These are phyloP conservation scores for Dendrolimus pini DNA, from an alignment of 2,888 invertebrate genomes.

Conservation along the genomic window DNA sequence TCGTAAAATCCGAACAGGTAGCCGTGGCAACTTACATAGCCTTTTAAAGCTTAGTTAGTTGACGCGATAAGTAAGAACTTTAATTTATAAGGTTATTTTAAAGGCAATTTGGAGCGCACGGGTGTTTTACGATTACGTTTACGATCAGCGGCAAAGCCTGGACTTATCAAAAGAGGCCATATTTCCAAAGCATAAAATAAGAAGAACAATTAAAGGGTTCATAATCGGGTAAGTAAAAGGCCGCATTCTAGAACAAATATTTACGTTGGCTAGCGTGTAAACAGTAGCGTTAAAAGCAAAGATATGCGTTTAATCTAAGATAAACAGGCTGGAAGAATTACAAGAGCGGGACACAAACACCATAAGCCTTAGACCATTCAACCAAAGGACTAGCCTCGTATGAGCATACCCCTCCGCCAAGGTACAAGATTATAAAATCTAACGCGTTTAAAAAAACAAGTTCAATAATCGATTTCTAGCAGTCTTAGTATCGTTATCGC, in stretches of 20 bases:
- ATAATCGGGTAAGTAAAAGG: constrained; percentile 57
- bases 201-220: constrained; percentile 64
- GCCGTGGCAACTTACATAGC: neutral
- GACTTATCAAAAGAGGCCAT: constrained; percentile 52
- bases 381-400: no score
- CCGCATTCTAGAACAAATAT: constrained; percentile 60
- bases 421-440: no score
- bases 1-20: neutral
- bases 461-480: no score
- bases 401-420: no score
- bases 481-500: no score
- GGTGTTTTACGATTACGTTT: constrained; percentile 44
- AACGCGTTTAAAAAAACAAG: no score
- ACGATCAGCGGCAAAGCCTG: constrained; percentile 44
- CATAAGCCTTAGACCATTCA: constrained; percentile 20
- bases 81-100: constrained; percentile 23
- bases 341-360: constrained; percentile 59
- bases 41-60: constrained; percentile 1
- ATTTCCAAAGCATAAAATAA: constrained; percentile 62
- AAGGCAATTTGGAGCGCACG: constrained; percentile 38
- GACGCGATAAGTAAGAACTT: constrained; percentile 7
- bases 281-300: constrained; percentile 72
- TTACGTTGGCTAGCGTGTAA: constrained; percentile 60
- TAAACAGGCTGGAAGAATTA: constrained; percentile 69
- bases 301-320: constrained; percentile 70